Evolutionary conservation across 2,113 vertebrate species (phyloP).

Genomic region (Dicentrarchus labrax): DNA sequence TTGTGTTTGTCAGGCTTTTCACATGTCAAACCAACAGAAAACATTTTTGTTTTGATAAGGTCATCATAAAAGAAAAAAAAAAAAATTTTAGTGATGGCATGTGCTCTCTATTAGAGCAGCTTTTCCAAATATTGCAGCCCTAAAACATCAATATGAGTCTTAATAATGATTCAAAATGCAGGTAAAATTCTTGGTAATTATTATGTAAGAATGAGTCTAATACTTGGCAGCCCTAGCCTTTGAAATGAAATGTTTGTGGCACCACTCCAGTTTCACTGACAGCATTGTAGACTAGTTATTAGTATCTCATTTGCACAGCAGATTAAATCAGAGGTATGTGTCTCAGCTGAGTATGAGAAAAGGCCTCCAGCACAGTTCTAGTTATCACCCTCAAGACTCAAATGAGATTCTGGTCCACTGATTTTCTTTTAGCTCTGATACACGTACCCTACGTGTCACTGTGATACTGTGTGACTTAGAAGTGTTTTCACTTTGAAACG

Average conservation of each 20-base stretch:
- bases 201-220: conserved; percentile 34
- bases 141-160: not conserved
- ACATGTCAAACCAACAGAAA: conserved; percentile 30
- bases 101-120: not conserved
- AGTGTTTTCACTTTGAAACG: conserved; percentile 18
- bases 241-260: conserved; percentile 27
- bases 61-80: too few relatives aligned
- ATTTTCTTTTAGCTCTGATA: conserved; percentile 25
- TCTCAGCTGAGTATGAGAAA: conserved; percentile 58
- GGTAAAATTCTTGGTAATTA: not conserved
- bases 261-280: conserved; percentile 13
- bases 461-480: not conserved
- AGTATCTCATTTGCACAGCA: conserved; percentile 64
- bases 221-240: conserved; percentile 8
- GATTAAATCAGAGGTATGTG: conserved; percentile 76
- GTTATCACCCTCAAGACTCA: conserved; percentile 31
- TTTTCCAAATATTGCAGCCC: not conserved
- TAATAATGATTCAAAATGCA: not conserved
- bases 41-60: too few relatives aligned
- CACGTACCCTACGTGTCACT: not conserved
- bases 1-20: conserved; percentile 50
- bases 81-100: too few relatives aligned
- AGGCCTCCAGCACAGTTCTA: conserved; percentile 6
- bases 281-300: conserved; percentile 49
- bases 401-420: not conserved